Evolutionary conservation across 64 coral and sea anemone species (phyloP).

Genomic region (Montipora capricornis): DNA sequence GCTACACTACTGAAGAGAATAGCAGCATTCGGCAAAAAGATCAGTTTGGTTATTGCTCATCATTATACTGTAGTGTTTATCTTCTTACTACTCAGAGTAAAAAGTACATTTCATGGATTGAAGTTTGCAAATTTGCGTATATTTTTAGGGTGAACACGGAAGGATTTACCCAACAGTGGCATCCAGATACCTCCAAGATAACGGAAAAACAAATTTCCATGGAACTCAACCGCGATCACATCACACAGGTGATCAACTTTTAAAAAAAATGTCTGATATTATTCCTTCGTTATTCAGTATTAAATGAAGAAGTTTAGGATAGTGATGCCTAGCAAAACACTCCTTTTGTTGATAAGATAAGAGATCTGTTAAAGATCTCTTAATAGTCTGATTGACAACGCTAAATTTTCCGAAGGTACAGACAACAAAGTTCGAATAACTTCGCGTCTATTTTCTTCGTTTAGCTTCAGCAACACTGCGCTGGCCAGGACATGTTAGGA

Average conservation of each 20-base stretch:
- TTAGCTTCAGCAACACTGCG: conserved; percentile 23
- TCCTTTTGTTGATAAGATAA: no score
- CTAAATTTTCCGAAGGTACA: background rate
- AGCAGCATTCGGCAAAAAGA: no score
- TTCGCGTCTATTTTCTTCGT: background rate
- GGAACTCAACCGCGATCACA: background rate
- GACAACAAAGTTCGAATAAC: background rate
- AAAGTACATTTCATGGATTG: background rate
- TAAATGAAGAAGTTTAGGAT: background rate
- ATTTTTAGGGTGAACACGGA: background rate
- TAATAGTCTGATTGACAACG: no score
- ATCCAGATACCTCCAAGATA: background rate
- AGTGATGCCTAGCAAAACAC: no score
- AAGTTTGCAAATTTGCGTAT: background rate
- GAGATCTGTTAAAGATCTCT: no score
- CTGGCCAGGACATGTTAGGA: conserved; percentile 34
- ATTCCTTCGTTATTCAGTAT: no score
- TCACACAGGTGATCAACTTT: background rate
- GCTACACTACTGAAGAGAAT: no score
- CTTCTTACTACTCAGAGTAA: background rate
- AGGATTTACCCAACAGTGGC: background rate
- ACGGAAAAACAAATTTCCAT: background rate
- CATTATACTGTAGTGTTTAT: no score
- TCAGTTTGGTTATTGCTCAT: no score
- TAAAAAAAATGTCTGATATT: background rate